phyloP scores from a whole-genome alignment of 2,797 vertebrate genomes.

The Myripristis jacobus region DNA sequence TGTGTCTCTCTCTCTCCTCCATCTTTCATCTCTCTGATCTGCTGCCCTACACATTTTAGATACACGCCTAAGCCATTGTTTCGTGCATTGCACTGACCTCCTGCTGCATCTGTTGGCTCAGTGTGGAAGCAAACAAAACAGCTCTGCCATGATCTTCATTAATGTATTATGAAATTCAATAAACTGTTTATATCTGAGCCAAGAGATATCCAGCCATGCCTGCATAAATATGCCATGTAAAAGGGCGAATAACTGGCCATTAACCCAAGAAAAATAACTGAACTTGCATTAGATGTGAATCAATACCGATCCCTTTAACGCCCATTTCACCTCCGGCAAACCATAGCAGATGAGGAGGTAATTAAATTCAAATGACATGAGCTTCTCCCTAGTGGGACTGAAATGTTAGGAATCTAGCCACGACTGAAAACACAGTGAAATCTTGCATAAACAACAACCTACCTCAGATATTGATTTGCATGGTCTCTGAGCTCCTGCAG shows the following conservation, averaged over 20 bases:
- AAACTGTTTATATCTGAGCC: slow-evolving; percentile 6
- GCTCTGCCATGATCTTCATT: slow-evolving; percentile 30
- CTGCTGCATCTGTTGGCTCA: slow-evolving; percentile 47
- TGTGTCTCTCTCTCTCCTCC: slow-evolving; percentile 29
- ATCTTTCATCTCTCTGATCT: slow-evolving; percentile 64
- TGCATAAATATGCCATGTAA: neutral
- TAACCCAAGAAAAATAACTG: neutral
- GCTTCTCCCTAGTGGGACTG: neutral
- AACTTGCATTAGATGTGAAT: neutral
- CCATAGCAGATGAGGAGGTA: neutral
- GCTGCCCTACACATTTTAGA: slow-evolving; percentile 59
- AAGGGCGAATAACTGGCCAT: neutral
- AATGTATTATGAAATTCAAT: slow-evolving; percentile 33
- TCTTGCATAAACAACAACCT: slow-evolving; percentile 44
- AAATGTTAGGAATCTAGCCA: neutral
- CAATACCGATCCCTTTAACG: slow-evolving; percentile 3
- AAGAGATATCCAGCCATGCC: neutral
- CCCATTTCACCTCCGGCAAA: slow-evolving; percentile 8
- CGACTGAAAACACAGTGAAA: slow-evolving; percentile 11
- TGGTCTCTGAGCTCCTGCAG: neutral
- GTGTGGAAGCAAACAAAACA: slow-evolving; percentile 22
- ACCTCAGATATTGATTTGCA: slow-evolving; percentile 47
- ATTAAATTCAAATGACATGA: neutral
- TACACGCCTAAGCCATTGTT: slow-evolving; percentile 39
- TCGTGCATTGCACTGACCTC: slow-evolving; percentile 44